Base-by-base conservation (phyloP, 2,888 invertebrate genomes). In the Heliconius aoede region DNA sequence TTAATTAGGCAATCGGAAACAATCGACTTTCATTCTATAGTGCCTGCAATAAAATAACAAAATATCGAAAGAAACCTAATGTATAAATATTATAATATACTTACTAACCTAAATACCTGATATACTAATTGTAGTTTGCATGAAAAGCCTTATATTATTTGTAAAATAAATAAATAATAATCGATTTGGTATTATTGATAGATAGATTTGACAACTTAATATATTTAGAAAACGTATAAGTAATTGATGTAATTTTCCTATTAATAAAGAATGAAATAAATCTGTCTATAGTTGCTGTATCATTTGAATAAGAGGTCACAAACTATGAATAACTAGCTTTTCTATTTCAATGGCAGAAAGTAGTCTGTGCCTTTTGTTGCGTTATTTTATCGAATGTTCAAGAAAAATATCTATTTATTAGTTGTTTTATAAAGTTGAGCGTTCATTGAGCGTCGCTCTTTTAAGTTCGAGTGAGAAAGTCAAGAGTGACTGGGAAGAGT, bases 1-100 rank as follows among this genome's bases (percentile, higher is more conserved):
- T 72, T 72, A 72, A 72, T 60, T 26, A 71, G 71, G 60, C 55
- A 60, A 72, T 72, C 60, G 60, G 40, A 72, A 72, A 72, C 72
- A 72, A 72, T 72, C 60, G 40, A 60, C 40, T 40, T 72, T 72
- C 60, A 72, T 72, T 65, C 60, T 61, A 18, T 36, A 60, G 32
- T 28, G 40, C 60, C 72, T 24, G 32, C 55, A 60, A 61, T 72
- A 72, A 72, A 72, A 72, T 18, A 40, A 36, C n/a, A n/a, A n/a
- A n/a, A n/a, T n/a, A n/a, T n/a, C n/a, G n/a, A n/a, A n/a, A n/a
- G n/a, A n/a, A n/a, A n/a, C 18, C 46, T 46, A 46, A 46, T 18
- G 46, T 46, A n/a, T 36, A 36, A 4, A 18, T 4, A 46, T 11
- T 46, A 46, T 40, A n/a, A n/a, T n/a, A n/a, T n/a, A 5, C 1